These are phyloP conservation scores for Hofmannophila pseudospretella DNA, from an alignment of 2,888 invertebrate genomes.

Conservation along the genomic window DNA sequence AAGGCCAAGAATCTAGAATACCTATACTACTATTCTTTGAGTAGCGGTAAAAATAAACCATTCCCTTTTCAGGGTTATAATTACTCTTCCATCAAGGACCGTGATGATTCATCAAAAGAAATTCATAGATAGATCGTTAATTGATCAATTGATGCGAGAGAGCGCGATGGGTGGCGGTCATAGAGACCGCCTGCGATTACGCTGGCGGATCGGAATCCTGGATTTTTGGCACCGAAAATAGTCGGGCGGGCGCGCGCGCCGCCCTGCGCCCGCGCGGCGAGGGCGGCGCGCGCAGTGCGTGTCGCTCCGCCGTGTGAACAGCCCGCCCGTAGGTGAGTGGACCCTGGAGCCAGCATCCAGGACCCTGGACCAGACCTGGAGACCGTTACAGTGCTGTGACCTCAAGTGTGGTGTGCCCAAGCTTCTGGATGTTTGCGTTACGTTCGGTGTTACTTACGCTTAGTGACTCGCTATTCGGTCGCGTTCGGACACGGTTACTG, in stretches of 20 bases:
- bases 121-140: background rate
- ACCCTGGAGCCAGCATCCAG: constrained; percentile 18
- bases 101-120: background rate
- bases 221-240: constrained; percentile 77
- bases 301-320: constrained; percentile 77
- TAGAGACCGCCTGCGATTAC: constrained; percentile 43
- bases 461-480: no score
- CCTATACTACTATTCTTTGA: no score
- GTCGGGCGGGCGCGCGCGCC: constrained; percentile 58
- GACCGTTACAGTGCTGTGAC: constrained; percentile 15
- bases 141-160: constrained; percentile 31
- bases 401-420: constrained; percentile 38
- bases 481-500: no score
- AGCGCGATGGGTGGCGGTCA: constrained; percentile 48
- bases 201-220: constrained; percentile 64
- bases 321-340: constrained; percentile 72
- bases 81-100: no score
- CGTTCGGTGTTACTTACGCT: no score
- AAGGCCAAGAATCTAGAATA: no score
- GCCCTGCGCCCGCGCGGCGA: constrained; percentile 11
- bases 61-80: no score
- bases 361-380: constrained; percentile 16
- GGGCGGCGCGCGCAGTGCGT: constrained; percentile 70
- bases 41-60: no score
- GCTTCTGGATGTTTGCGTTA: no score